Evolutionary conservation across 2,113 vertebrate genomes (phyloP).

Genomic region (Ia io): DNA sequence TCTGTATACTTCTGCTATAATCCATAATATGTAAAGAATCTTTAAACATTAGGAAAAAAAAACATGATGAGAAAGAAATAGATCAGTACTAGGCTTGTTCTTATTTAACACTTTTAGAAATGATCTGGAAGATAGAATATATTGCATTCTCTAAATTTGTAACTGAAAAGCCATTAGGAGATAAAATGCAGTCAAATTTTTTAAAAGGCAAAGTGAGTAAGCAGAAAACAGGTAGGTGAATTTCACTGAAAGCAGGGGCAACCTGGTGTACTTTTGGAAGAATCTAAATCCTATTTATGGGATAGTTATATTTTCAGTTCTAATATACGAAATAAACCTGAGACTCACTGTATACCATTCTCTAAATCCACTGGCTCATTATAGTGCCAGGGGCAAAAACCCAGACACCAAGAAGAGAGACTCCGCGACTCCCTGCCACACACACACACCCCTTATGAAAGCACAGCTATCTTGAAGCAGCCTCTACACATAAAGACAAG

Average conservation of each 20-base stretch:
- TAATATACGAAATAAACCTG: not conserved
- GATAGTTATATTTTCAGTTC: not conserved
- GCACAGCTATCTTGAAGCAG: not conserved
- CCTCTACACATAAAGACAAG: not conserved
- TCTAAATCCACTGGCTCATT: not conserved
- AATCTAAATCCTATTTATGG: not conserved
- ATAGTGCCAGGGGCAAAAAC: not conserved
- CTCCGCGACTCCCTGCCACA: not conserved
- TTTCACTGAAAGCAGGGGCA: not conserved
- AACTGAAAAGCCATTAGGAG: constrained; percentile 5
- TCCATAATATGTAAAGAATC: not conserved
- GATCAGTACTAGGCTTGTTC: not conserved
- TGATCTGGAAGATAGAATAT: not conserved
- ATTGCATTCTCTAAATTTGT: not conserved
- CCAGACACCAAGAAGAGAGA: not conserved
- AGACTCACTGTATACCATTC: not conserved
- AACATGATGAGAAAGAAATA: not conserved
- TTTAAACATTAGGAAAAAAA: not conserved
- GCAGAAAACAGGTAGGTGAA: not conserved
- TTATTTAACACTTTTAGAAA: constrained; percentile 38
- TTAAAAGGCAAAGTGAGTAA: not conserved
- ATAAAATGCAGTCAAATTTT: not conserved
- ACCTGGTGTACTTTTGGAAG: not conserved
- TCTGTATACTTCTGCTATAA: not conserved
- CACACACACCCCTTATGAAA: not conserved